Percentiles rank a stretch among this genome's conserved stretches.
Conservation (phyloP, 2,888 invertebrate genomes). For the Lithosia quadra region DNA sequence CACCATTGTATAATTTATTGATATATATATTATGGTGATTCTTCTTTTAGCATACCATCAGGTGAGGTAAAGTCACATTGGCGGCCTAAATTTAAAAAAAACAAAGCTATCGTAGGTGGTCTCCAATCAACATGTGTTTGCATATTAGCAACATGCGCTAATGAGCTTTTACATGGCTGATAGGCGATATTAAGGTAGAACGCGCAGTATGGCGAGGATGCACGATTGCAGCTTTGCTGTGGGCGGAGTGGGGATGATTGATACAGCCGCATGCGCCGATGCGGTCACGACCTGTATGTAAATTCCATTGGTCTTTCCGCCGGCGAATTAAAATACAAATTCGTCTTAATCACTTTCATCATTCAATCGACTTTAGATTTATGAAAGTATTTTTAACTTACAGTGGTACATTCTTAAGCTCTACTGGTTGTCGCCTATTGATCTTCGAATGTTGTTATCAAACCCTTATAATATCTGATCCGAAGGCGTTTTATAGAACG, state of each 20-base stretch:
- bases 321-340: not conserved
- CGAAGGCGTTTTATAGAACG: too few relatives aligned
- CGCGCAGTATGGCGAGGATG: conserved; percentile 33
- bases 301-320: conserved; percentile 30
- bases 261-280: conserved; percentile 40
- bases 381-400: not conserved
- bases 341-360: not conserved
- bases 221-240: conserved; percentile 39
- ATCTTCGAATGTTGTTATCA: too few relatives aligned
- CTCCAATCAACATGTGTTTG: conserved; percentile 9
- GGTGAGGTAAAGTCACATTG: not conserved
- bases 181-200: conserved; percentile 36
- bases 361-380: not conserved
- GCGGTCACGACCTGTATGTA: conserved; percentile 36
- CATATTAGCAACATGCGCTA: conserved; percentile 31
- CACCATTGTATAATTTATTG: too few relatives aligned
- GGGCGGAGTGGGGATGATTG: conserved; percentile 56
- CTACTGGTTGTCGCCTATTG: too few relatives aligned
- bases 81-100: not conserved
- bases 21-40: not conserved
- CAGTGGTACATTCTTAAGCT: too few relatives aligned
- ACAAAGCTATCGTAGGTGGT: conserved; percentile 6
- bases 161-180: conserved; percentile 42
- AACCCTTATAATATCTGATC: too few relatives aligned
- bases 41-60: not conserved